A percentile compares a stretch with the other conserved stretches of the same genome.
phyloP scores from a whole-genome alignment of 2,797 vertebrate genomes.

The Poeciliopsis gracilis region DNA sequence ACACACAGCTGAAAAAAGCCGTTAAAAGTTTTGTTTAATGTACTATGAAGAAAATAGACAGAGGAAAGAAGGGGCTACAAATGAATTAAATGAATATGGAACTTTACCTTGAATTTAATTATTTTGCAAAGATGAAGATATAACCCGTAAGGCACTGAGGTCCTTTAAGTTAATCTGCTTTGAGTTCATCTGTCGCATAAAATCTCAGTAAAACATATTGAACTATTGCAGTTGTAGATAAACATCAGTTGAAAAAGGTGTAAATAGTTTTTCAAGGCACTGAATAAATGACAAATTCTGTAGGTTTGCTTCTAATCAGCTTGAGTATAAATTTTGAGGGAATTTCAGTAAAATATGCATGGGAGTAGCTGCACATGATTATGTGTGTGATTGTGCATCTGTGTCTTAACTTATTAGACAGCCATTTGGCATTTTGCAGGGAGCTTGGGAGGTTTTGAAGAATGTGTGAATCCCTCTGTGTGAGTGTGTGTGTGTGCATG shows the following conservation, averaged over 20 bases:
- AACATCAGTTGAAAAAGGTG: neutral
- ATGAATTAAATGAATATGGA: neutral
- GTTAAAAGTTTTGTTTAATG: neutral
- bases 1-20: neutral
- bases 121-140: neutral
- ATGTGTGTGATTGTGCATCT: constrained; percentile 41
- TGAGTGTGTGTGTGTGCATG: constrained; percentile 28
- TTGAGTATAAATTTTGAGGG: constrained; percentile 31
- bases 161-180: neutral
- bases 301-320: constrained; percentile 22
- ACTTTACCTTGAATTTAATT: neutral
- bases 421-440: constrained; percentile 61
- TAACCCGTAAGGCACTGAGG: neutral
- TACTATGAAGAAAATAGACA: neutral
- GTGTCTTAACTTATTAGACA: constrained; percentile 61
- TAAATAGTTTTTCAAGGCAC: neutral
- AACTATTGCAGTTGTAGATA: neutral
- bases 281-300: neutral
- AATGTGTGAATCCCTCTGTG: constrained; percentile 17
- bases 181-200: neutral
- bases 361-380: constrained; percentile 46
- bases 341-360: constrained; percentile 36
- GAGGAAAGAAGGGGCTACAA: neutral
- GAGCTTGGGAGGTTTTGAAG: constrained; percentile 46
- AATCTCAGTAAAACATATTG: neutral